These are phyloP conservation scores for Aphelocoma coerulescens DNA, from an alignment of 2,113 vertebrate species.

Conservation along the genomic window DNA sequence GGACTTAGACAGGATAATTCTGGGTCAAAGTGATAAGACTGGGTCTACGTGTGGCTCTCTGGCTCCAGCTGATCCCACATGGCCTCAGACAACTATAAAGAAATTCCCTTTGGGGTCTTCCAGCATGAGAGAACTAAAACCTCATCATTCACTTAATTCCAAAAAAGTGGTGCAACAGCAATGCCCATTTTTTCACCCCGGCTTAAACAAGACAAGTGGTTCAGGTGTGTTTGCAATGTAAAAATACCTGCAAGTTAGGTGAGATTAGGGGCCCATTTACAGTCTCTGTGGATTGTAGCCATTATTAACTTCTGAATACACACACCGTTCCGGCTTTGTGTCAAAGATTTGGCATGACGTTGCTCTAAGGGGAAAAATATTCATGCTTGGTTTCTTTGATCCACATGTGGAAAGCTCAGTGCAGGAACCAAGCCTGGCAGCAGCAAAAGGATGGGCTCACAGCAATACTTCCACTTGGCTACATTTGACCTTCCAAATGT, in stretches of 20 bases:
- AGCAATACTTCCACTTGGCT: background rate
- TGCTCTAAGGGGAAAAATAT: background rate
- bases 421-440: background rate
- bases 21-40: background rate
- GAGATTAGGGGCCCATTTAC: background rate
- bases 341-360: background rate
- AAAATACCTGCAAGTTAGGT: background rate
- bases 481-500: background rate
- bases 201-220: background rate
- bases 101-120: background rate
- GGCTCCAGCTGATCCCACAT: background rate
- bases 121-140: background rate
- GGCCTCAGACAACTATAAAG: background rate
- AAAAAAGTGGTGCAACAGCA: background rate
- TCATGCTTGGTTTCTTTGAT: slow-evolving; percentile 17
- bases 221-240: background rate
- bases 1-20: background rate
- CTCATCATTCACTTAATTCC: background rate
- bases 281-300: background rate
- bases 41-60: background rate
- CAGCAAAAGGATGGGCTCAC: background rate
- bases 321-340: background rate
- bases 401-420: background rate
- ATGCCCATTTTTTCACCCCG: background rate
- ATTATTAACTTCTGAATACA: background rate